Evolutionary conservation across 2,888 invertebrate genomes (phyloP).

Genomic region (Pinctada fucata): DNA sequence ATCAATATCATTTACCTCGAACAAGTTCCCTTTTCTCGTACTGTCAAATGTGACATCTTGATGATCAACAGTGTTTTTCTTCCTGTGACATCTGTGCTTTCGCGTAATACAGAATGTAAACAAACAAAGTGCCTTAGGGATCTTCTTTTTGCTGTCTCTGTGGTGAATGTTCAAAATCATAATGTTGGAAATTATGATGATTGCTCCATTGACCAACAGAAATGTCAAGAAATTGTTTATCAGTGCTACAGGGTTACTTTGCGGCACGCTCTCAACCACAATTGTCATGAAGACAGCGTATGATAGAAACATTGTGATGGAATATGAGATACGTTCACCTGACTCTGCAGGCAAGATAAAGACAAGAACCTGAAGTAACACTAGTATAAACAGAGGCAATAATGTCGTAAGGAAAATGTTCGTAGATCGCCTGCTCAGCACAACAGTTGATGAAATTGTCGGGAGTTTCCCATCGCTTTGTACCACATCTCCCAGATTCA

Average conservation of each 20-base stretch:
- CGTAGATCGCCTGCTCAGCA: background rate
- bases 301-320: background rate
- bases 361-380: background rate
- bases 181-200: background rate
- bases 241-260: background rate
- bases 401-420: background rate
- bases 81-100: too few species aligned
- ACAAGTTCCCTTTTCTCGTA: too few species aligned
- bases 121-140: too few species aligned
- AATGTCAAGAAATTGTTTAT: background rate
- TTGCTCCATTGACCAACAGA: background rate
- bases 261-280: background rate
- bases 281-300: background rate
- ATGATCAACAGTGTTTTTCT: too few species aligned
- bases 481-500: background rate
- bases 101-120: too few species aligned
- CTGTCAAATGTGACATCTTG: too few species aligned
- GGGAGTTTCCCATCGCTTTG: background rate
- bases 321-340: slow-evolving; percentile 1
- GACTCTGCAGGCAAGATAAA: background rate
- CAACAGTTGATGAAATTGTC: background rate
- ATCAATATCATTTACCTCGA: too few species aligned
- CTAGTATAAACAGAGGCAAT: background rate
- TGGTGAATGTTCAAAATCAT: too few species aligned
- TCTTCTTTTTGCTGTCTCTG: too few species aligned